Conservation (phyloP, 2,113 vertebrate species). For the Illadopsis cleaveri region DNA sequence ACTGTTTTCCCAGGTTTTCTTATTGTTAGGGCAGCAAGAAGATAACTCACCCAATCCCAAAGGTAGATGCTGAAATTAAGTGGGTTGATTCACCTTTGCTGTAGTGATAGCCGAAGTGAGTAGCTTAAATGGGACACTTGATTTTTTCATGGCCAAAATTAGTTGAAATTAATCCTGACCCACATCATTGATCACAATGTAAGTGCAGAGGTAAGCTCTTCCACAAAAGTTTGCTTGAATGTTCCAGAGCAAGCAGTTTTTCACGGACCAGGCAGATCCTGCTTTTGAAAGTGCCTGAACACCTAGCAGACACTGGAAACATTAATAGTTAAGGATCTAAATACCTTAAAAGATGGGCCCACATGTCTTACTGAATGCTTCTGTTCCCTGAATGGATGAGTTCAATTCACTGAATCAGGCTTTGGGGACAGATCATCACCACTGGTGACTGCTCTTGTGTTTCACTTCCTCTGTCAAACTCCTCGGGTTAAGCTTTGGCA, state of each 20-base stretch:
- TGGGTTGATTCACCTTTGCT: neutral
- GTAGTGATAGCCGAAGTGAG: neutral
- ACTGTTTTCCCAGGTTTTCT: neutral
- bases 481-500: neutral
- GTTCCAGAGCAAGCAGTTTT: conserved; percentile 40
- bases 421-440: conserved; percentile 57
- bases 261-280: neutral
- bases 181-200: neutral
- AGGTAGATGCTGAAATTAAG: neutral
- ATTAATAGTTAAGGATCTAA: conserved; percentile 53
- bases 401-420: conserved; percentile 53
- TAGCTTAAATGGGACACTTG: neutral
- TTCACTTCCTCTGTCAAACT: conserved; percentile 3
- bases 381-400: conserved; percentile 56
- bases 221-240: neutral
- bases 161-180: conserved; percentile 30
- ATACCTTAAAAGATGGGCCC: conserved; percentile 41
- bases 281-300: neutral
- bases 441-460: conserved; percentile 52
- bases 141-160: neutral
- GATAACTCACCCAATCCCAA: neutral
- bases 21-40: neutral
- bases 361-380: conserved; percentile 29
- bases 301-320: conserved; percentile 25
- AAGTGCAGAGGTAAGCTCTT: conserved; percentile 48